Percentiles rank a stretch among this genome's conserved stretches.
Evolutionary conservation across 2,888 invertebrate genomes (phyloP).

Genomic region (Spilarctia lutea): DNA sequence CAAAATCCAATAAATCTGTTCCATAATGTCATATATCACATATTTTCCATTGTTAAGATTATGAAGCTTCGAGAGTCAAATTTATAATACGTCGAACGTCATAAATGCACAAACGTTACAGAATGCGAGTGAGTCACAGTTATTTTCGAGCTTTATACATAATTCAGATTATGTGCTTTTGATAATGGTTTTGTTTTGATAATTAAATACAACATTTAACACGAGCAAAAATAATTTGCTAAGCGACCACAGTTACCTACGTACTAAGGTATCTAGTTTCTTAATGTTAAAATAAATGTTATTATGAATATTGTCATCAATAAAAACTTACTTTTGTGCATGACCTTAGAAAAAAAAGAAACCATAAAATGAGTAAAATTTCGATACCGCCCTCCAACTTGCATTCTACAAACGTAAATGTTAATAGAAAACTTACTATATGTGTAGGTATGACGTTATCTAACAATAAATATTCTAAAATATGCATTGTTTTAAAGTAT

Average conservation of each 20-base stretch:
- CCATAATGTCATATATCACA: background rate
- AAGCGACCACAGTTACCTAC: background rate
- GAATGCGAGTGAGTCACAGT: constrained; percentile 16
- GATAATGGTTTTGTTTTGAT: constrained; percentile 5
- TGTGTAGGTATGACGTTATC: too few species aligned
- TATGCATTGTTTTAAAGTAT: too few species aligned
- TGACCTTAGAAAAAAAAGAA: too few species aligned
- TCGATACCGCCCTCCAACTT: too few species aligned
- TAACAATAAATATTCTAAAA: too few species aligned
- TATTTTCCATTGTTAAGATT: background rate
- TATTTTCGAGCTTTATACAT: constrained; percentile 16
- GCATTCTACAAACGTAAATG: too few species aligned
- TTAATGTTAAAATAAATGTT: background rate
- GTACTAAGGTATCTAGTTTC: background rate
- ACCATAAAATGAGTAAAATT: too few species aligned
- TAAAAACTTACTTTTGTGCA: too few species aligned
- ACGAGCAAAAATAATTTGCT: background rate
- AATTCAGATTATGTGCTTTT: constrained; percentile 13
- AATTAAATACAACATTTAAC: background rate
- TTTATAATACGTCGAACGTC: constrained; percentile 11
- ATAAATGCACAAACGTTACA: constrained; percentile 19
- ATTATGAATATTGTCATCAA: background rate
- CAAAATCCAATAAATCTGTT: background rate
- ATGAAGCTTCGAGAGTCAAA: background rate
- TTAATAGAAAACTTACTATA: too few species aligned